phyloP scores from a whole-genome alignment of 2,888 invertebrate species.

The Yponomeuta sedellus region DNA sequence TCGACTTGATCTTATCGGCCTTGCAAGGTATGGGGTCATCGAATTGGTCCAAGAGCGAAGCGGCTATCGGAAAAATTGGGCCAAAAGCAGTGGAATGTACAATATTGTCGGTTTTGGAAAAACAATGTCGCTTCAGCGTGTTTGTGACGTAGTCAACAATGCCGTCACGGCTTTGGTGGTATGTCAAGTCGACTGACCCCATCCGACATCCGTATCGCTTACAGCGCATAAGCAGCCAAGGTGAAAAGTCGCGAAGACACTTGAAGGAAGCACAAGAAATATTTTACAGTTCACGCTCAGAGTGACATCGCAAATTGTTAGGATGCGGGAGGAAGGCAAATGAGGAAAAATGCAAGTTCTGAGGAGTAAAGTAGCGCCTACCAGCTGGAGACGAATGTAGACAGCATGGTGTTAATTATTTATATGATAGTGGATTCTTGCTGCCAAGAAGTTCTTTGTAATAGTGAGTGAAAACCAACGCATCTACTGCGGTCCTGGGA shows the following conservation, averaged over 20 bases:
- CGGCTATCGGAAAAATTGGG: not conserved
- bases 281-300: not conserved
- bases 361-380: no score
- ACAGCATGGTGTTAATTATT: no score
- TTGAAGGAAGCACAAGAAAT: not conserved
- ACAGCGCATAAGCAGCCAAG: not conserved
- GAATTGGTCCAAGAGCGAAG: not conserved
- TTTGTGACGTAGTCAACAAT: constrained; percentile 20
- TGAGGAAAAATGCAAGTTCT: no score
- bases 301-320: no score
- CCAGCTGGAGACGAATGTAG: no score
- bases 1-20: not conserved
- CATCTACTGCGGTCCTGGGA: no score
- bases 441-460: no score
- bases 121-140: constrained; percentile 8
- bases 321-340: no score
- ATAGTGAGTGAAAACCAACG: no score
- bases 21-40: not conserved
- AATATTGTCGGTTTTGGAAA: not conserved
- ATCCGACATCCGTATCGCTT: not conserved
- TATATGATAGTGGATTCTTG: no score
- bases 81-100: not conserved
- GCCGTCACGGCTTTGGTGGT: constrained; percentile 29
- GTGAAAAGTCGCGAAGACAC: not conserved
- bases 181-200: constrained; percentile 28